phyloP scores from a whole-genome alignment of 2,113 vertebrate genomes.

The Sus scrofa region T2T-Sscrofa CM000820.6:131131001-131131500 shows the following conservation, averaged over 20 bases:
- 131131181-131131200: neutral
- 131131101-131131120: neutral
- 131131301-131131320: neutral
- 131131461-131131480: neutral
- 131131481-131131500: neutral
- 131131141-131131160: neutral
- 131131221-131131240: neutral
- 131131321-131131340: neutral
- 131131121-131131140: neutral
- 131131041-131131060: neutral
- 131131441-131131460: neutral
- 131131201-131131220: neutral
- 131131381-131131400: neutral
- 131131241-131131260: neutral
- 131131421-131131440: neutral
- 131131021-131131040: neutral
- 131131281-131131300: neutral
- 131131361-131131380: neutral
- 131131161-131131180: neutral
- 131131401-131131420: neutral
- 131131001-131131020: neutral
- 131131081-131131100: neutral
- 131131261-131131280: neutral
- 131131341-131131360: neutral
- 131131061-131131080: conserved; percentile 13